Evolutionary conservation across 2,797 vertebrate genomes (phyloP), one percentile per base, ranked within the genome.

Genomic region (Enteromius treurensis): DNA sequence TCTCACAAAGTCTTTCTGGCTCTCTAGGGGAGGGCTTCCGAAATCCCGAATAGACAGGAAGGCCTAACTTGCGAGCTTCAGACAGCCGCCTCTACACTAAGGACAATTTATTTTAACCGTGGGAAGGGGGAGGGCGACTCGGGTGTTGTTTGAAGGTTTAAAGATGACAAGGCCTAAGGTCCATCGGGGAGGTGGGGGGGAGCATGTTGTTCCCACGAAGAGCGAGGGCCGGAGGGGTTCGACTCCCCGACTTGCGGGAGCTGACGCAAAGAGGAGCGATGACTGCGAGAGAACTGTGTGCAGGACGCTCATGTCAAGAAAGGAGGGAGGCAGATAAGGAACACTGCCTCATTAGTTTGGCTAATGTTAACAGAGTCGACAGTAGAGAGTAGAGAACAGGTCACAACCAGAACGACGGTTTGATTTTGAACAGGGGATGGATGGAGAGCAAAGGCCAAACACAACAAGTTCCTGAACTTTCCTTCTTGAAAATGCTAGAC

Each of bases 111-210:
- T 94, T 94, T 95, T 91, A 95, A 94, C 77, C 78, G 81, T 86
- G 84, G 87, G 86, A 89, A 87, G 84, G 77, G 77, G 37, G 79
- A 79, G 71, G 65, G 51, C 37, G 58, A 34, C 74, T 82, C 78
- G 86, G 84, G 89, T 88, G 86, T 94, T 94, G 94, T 95, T 95
- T 93, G 95, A 94, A 91, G 93, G 94, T 94, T 93, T 86, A 86
- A 92, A 91, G 92, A 94, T 93, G 93, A 93, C 94, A 93, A 84
- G 88, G 91, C 75, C 89, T 90, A 93, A 93, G 91, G 89, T 93
- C 87, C 86, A 79, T 83, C 84, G 87, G 82, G 94, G 92, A 92
- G 90, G 78, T 47, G 69, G 78, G 51, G 42, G 68, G 45, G 45
- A 74, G 93, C 90, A 93, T 93, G 92, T 92, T 71, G 86, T 91